Conservation (phyloP, 2,113 vertebrate species). For the Verasper variegatus region DNA sequence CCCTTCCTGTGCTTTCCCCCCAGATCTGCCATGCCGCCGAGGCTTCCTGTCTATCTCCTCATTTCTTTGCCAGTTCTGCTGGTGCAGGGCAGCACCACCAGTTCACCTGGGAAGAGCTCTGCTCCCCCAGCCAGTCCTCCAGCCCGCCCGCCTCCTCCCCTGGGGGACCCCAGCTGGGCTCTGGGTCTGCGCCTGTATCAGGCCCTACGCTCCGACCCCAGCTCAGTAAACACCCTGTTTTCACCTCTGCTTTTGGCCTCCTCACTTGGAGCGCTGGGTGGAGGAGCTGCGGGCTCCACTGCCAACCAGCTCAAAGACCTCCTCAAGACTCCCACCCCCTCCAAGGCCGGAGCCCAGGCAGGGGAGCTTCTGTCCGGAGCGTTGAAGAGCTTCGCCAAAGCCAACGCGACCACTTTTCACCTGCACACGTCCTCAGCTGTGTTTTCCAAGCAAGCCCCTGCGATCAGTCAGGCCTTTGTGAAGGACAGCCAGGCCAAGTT, state of each 20-base stretch:
- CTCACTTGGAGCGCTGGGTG: conserved; percentile 61
- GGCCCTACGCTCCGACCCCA: conserved; percentile 47
- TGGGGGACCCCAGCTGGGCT: conserved; percentile 72
- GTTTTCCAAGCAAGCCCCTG: conserved; percentile 66
- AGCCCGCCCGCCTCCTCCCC: conserved; percentile 1
- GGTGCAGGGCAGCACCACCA: conserved; percentile 24
- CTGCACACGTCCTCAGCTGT: conserved; percentile 60
- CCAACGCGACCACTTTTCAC: conserved; percentile 65
- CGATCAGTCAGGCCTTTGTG: conserved; percentile 53
- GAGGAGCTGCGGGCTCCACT: conserved; percentile 61
- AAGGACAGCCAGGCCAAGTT: conserved; percentile 58
- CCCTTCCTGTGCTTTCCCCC: conserved; percentile 6
- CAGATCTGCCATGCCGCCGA: conserved; percentile 66
- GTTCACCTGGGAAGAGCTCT: conserved; percentile 31
- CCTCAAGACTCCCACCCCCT: conserved; percentile 21
- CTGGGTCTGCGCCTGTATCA: conserved; percentile 72
- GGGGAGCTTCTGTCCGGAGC: conserved; percentile 29
- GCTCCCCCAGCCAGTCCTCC: neutral
- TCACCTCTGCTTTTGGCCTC: conserved; percentile 71
- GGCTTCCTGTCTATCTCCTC: conserved; percentile 33
- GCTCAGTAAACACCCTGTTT: conserved; percentile 65
- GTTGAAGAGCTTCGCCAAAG: conserved; percentile 39
- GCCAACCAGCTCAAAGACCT: conserved; percentile 66
- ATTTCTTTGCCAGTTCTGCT: conserved; percentile 50
- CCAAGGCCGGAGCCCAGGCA: conserved; percentile 11